Conservation (phyloP, 1,140 invertebrate species). For the Adoxophyes honmai region DNA sequence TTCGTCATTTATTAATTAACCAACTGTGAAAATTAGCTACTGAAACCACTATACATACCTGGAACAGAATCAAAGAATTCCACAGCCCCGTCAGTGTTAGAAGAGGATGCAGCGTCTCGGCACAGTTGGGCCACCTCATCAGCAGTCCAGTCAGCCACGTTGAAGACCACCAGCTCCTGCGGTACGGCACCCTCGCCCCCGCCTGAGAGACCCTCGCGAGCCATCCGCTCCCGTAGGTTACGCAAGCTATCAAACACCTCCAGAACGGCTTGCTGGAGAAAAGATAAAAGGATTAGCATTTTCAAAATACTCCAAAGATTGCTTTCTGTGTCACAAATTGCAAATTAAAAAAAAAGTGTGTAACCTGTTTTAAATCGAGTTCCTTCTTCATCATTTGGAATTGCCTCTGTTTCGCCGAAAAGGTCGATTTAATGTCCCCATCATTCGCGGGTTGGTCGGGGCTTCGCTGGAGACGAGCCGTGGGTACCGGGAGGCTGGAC, state of each 20-base stretch:
- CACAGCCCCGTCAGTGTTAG: conserved; percentile 33
- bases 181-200: conserved; percentile 33
- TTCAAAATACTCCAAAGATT: too few species aligned
- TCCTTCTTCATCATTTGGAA: conserved; percentile 61
- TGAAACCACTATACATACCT: conserved; percentile 8
- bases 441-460: conserved; percentile 24
- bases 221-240: conserved; percentile 44
- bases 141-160: conserved; percentile 59
- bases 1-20: too few species aligned
- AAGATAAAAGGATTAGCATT: too few species aligned
- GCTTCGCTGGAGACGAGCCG: conserved; percentile 17
- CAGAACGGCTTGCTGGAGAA: conserved; percentile 50
- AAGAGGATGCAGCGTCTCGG: conserved; percentile 38
- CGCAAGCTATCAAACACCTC: conserved; percentile 50
- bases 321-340: too few species aligned
- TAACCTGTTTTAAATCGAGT: conserved; percentile 63
- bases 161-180: conserved; percentile 53
- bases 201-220: conserved; percentile 36
- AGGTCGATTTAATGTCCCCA: conserved; percentile 40
- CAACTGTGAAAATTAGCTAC: too few species aligned
- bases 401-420: conserved; percentile 41
- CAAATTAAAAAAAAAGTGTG: too few species aligned
- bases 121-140: conserved; percentile 55
- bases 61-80: conserved; percentile 42
- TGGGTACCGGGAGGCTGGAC: conserved; percentile 17